Evolutionary conservation across 37 sponge, comb jelly and placozoan species (phyloP), one percentile per base, ranked within the genome.

Genomic region (Halisarca cf. caerulea): DNA sequence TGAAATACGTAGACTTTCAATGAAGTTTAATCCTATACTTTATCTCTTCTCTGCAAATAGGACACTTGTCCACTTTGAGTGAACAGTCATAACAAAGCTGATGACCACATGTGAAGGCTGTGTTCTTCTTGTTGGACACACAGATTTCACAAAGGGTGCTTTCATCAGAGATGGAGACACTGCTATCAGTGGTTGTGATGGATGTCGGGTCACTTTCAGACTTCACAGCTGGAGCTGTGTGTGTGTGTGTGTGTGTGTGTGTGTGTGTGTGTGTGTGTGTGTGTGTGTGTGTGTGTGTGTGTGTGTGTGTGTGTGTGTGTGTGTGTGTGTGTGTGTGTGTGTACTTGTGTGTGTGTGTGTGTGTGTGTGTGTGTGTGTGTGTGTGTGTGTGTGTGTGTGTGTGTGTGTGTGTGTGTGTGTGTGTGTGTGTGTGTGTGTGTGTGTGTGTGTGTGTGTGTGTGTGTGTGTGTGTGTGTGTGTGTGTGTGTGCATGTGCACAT

Each of bases 31-130:
- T 95, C 69, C 92, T 87, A 60, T 91, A 90, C 2, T 82, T 87
- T 45, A 95, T 91, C 79, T 86, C 83, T 28, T 91, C 87, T 24
- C 92, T 72, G 44, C 95, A 95, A 17, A 95, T 86, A 20, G 95
- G 95, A 38, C 95, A 95, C 23, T 85, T 64, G 73, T 91, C 87
- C 3, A 95, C 90, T 43, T 77, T 84, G 18, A 89, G 90, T 0
- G 95, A 86, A 55, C 95, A 95, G 23, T 91, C 88, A 72, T 86
- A 89, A 66, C 95, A 95, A 34, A 89, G 79, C 80, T 89, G 89
- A 59, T 95, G 95, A 15, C 95, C 95, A 80, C 95, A 95, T 68
- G 83, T 81, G 64, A 95, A 84, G 24, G 92, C 92, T 55, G 92
- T 90, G 80, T 95, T 85, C 73, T 78, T 91, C 17, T 89, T 89